Base-by-base conservation (phyloP, 2,888 invertebrate species). In the Osmoderma eremita region DNA sequence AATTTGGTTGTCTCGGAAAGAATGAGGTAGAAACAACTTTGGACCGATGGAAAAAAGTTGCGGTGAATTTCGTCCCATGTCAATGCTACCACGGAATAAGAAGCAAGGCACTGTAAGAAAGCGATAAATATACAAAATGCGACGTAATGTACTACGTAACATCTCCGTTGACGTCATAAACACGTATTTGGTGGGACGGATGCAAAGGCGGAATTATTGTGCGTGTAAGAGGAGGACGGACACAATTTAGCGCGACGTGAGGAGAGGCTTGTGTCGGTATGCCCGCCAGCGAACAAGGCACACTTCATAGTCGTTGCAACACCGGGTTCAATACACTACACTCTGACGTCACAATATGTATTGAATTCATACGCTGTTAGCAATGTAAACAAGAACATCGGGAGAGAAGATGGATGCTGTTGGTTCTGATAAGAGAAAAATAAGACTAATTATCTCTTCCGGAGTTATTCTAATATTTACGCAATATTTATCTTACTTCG, bases 321-420 rank as follows among this genome's bases (percentile, higher is more conserved):
- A 51, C 41, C 63, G 63, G 63, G 63, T 63, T 63, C 63, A 63
- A 63, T 63, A 63, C 24, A 63, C 63, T 63, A 24, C 38, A 30
- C 30, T 30, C 30, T 63, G 63, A 63, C 63, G 63, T 63, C 63
- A 63, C 51, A 63, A 63, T 41, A 63, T 41, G 41, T 42, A 51
- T 56, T 56, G 45, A 42, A 58, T 45, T 42, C 39, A 58, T 58
- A 58, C 58, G 24, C 30, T 24, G 42, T 58, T 45, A 15, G 30
- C 22, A 10, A 24, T 45, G 42, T 58, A 58, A 58, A 58, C 58
- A 58, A 58, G 30, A 24, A 42, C 24, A 42, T 15, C 13, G 39
- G 13, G 30, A 58, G 22, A 4, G 30, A 30, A 1, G 30, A 8
- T 5, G 30, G 8, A 30, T 6, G 6, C 30, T 3, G 15, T 45